These are phyloP conservation scores for Clarias fuscus DNA, from an alignment of 2,797 vertebrate genomes.

Conservation along the genomic window DNA sequence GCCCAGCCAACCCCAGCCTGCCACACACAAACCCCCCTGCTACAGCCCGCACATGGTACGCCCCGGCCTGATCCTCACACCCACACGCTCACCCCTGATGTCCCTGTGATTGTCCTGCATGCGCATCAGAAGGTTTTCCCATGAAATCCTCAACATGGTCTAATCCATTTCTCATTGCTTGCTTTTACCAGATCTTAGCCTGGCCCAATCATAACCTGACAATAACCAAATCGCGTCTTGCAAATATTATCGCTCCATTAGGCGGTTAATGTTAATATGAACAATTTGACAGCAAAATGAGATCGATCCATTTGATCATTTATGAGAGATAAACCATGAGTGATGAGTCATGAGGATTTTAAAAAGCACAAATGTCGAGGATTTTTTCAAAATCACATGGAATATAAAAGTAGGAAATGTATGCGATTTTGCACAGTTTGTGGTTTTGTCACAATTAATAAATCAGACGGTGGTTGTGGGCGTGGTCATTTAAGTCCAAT, in stretches of 20 bases:
- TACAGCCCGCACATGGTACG: slow-evolving; percentile 88
- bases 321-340: no score
- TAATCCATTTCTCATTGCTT: not conserved
- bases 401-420: no score
- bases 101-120: slow-evolving; percentile 58
- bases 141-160: not conserved
- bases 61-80: slow-evolving; percentile 49
- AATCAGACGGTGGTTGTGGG: no score
- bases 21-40: slow-evolving; percentile 81
- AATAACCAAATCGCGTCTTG: not conserved
- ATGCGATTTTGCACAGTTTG: no score
- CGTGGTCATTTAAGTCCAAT: no score
- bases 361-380: no score
- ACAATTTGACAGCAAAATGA: no score
- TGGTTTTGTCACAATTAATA: no score
- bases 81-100: slow-evolving; percentile 20
- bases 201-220: not conserved
- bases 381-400: no score
- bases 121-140: slow-evolving; percentile 12
- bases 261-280: not conserved
- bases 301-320: no score
- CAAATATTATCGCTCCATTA: not conserved
- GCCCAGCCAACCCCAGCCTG: slow-evolving; percentile 77
- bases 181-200: not conserved
- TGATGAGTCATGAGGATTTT: no score